Percentiles rank a stretch among this genome's conserved stretches.
phyloP scores from a whole-genome alignment of 2,113 vertebrate species.

The Ahaetulla prasina region DNA sequence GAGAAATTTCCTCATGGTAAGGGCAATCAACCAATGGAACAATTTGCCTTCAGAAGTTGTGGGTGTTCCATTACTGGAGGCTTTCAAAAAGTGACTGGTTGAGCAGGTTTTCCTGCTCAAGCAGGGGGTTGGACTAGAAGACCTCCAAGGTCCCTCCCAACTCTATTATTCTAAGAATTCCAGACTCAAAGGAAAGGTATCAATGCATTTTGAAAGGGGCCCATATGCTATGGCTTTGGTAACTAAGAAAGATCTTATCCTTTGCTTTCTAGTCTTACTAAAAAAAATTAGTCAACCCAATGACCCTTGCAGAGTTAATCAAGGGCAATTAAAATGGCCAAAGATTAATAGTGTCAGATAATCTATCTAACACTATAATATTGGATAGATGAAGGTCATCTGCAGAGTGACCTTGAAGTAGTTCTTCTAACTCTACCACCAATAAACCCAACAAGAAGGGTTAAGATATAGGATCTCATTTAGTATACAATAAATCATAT shows the following conservation, averaged over 20 bases:
- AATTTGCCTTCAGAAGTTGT: neutral
- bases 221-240: neutral
- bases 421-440: neutral
- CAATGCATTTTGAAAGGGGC: neutral
- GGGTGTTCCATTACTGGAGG: neutral
- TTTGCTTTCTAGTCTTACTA: neutral
- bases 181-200: neutral
- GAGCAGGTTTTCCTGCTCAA: neutral
- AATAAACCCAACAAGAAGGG: neutral
- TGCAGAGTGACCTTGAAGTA: neutral
- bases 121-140: neutral
- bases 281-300: neutral
- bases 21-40: neutral
- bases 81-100: neutral
- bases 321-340: constrained; percentile 1
- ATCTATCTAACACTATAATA: neutral
- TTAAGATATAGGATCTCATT: constrained; percentile 5
- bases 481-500: neutral
- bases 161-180: neutral
- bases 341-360: neutral
- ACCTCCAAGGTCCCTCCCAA: neutral
- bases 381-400: constrained; percentile 11
- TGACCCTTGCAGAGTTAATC: neutral
- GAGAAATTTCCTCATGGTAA: too few relatives aligned
- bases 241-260: neutral